These are phyloP conservation scores for Callipepla squamata DNA, from an alignment of 2,113 vertebrate genomes.

Conservation along the genomic window DNA sequence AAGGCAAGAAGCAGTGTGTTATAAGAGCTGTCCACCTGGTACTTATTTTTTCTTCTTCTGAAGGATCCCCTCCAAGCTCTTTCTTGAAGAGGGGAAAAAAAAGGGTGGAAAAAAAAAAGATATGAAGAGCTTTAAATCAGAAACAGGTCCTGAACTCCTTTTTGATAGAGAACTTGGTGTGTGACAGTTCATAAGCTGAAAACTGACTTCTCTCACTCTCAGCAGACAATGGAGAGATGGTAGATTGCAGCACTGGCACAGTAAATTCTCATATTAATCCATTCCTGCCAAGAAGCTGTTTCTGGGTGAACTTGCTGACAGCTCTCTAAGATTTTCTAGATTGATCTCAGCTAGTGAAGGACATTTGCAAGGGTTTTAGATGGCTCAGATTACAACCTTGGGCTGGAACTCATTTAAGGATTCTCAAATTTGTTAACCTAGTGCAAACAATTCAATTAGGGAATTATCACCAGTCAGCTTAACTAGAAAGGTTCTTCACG, in stretches of 20 bases:
- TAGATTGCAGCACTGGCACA: not conserved
- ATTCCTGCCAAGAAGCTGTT: not conserved
- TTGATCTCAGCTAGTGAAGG: not conserved
- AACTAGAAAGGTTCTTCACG: conserved; percentile 3
- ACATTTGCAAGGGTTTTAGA: not conserved
- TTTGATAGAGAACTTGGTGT: not conserved
- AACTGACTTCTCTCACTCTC: not conserved
- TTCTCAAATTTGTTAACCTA: not conserved
- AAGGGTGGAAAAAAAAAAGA: accelerated
- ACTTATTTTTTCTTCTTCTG: not conserved
- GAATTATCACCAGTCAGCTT: not conserved
- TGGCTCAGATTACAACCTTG: not conserved
- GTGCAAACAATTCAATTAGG: not conserved
- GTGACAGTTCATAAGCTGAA: not conserved
- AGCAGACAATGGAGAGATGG: not conserved
- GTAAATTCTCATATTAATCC: not conserved
- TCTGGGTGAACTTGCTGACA: conserved; percentile 13
- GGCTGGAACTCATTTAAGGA: not conserved
- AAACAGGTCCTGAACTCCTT: not conserved
- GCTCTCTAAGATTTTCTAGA: conserved; percentile 17
- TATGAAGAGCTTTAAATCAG: not conserved
- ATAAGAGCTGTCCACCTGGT: not conserved
- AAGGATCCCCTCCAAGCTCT: not conserved
- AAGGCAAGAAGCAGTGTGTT: not conserved
- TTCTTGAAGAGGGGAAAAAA: not conserved